Base-by-base conservation (phyloP, 2,113 vertebrate genomes). In the Phrynosoma blainvillii region DNA sequence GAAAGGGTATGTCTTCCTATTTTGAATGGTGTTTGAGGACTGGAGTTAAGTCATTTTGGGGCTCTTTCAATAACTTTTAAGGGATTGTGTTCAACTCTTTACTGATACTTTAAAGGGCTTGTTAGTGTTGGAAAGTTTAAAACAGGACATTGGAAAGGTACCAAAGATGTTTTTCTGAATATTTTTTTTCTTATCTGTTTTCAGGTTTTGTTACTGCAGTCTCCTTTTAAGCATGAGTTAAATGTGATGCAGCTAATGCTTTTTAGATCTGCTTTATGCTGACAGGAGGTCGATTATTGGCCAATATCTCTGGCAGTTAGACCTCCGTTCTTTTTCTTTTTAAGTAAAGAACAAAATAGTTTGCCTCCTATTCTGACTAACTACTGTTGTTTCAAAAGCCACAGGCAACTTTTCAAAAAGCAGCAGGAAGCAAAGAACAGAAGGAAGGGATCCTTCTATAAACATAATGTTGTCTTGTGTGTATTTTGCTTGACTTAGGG, bases 381-480 rank as follows among this genome's bases (percentile, higher is more conserved):
- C 21, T 56, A 30, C n/a, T 32, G 8, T 1, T 21, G 16, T 47
- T 87, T 52, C 59, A 10, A 59, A 80, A 54, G 6, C 66, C 87
- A 62, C 78, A 87, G 82, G 78, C 18, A 36, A 77, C 42, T 92
- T 88, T 23, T 66, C 86, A 87, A 71, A 54, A 85, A 77, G 59
- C 71, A 91, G n/a, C 27, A 23, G 9, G 9, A 79, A 27, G 54
- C 3, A 25, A 4, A 30, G 73, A 87, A 78, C 42, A 0, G 16
- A 84, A 73, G 2, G 1, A 3, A 36, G 36, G 27, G 4, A 21
- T 54, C 76, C 27, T 74, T 32, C 36, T 80, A 52, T 52, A 80
- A 73, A 65, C 21, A 2, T 30, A 40, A 20, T 5, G 13, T 52
- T 52, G 36, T n/a, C 68, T 47, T 80, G 25, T 87, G 71, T 80